These are phyloP conservation scores for Strigamia transsilvanica DNA, from an alignment of 2,888 invertebrate genomes.

Conservation along the genomic window DNA sequence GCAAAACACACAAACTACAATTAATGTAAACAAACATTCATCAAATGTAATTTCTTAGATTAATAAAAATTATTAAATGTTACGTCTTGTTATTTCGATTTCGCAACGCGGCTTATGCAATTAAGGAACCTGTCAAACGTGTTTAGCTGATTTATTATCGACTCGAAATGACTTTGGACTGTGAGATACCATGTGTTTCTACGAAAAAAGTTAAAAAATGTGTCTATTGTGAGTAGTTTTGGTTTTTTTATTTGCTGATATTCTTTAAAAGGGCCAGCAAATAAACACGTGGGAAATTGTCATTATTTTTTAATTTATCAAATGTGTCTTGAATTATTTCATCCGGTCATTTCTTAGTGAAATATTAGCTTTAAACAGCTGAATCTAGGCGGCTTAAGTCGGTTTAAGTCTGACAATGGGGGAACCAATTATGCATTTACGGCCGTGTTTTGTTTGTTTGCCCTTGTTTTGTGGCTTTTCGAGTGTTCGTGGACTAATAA, in stretches of 20 bases:
- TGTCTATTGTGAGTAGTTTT: conserved; percentile 15
- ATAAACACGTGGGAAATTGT: background rate
- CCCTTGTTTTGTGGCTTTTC: background rate
- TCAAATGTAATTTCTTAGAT: conserved; percentile 46
- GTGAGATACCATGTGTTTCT: background rate
- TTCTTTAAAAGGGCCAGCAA: no score
- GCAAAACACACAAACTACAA: conserved; percentile 22
- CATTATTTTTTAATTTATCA: background rate
- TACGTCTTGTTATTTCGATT: background rate
- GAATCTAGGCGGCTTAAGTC: conserved; percentile 17
- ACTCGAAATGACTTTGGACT: background rate
- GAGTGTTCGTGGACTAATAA: background rate
- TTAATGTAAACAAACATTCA: conserved; percentile 29
- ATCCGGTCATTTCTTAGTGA: conserved; percentile 27
- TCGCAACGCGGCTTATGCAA: background rate
- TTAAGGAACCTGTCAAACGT: background rate
- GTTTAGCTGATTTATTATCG: background rate
- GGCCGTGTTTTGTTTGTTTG: background rate
- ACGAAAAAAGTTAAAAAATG: background rate
- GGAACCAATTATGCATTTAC: conserved; percentile 15
- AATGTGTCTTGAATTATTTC: conserved; percentile 9
- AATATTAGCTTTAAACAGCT: background rate
- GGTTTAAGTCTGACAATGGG: background rate
- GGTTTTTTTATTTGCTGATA: background rate
- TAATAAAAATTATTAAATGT: conserved; percentile 48